phyloP scores from a whole-genome alignment of 1,140 invertebrate species.

The Rhagoletis zephyria region DNA sequence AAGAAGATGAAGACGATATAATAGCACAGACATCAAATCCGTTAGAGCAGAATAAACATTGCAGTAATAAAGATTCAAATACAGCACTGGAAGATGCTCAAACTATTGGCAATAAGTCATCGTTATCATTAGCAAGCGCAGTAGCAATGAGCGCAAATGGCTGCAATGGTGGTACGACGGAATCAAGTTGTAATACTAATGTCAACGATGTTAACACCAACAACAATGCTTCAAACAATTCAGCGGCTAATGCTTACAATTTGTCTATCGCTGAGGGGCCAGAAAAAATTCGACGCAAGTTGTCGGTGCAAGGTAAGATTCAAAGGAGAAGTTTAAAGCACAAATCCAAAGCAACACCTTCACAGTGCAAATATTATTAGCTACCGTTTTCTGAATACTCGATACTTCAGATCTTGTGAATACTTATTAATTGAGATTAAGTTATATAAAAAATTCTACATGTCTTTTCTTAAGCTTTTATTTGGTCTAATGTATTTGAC shows the following conservation, averaged over 20 bases:
- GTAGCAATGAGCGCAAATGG: conserved; percentile 66
- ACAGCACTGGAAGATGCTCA: conserved; percentile 57
- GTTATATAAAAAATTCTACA: too few relatives aligned
- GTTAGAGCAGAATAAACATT: conserved; percentile 54
- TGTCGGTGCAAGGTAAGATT: conserved; percentile 70
- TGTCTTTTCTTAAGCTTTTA: too few relatives aligned
- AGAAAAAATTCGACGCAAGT: conserved; percentile 64
- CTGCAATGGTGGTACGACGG: conserved; percentile 64
- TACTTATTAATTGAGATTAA: too few relatives aligned
- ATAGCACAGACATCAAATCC: neutral
- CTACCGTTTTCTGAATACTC: too few relatives aligned
- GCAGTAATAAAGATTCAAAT: conserved; percentile 62
- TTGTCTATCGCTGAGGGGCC: conserved; percentile 65
- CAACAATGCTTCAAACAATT: conserved; percentile 56
- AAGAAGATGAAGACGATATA: conserved; percentile 64
- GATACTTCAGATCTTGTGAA: too few relatives aligned
- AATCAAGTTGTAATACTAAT: conserved; percentile 55
- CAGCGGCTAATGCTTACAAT: conserved; percentile 59
- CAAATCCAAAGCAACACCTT: too few relatives aligned
- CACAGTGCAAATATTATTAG: too few relatives aligned
- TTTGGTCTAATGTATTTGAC: too few relatives aligned
- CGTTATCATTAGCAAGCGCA: conserved; percentile 67
- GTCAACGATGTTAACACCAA: conserved; percentile 57
- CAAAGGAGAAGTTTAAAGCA: too few relatives aligned
- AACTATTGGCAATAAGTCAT: conserved; percentile 64